Conservation (phyloP, 2,113 vertebrate genomes). For the Lophius piscatorius region DNA sequence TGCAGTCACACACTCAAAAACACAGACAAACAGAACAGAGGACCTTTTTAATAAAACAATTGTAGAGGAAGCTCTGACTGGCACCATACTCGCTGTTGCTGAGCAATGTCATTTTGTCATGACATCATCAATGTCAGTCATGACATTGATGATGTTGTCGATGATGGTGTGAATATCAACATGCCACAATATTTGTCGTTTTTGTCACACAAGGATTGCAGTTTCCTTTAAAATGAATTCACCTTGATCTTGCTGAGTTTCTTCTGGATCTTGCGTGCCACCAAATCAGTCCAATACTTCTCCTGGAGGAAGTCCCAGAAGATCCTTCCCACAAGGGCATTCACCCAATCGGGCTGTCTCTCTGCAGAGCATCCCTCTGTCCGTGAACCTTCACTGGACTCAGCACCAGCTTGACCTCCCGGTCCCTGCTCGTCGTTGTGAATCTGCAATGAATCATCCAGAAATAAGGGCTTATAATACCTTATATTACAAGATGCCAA, state of each 20-base stretch:
- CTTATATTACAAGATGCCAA: background rate
- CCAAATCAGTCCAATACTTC: conserved; percentile 85
- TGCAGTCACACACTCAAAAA: conserved; percentile 3
- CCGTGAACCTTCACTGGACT: conserved; percentile 17
- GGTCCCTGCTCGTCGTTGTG: conserved; percentile 33
- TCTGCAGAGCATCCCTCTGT: conserved; percentile 22
- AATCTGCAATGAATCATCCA: conserved; percentile 43
- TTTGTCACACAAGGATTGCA: background rate
- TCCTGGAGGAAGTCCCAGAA: conserved; percentile 89
- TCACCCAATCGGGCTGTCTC: conserved; percentile 78
- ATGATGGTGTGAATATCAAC: background rate
- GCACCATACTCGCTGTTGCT: background rate
- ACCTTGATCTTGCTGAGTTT: conserved; percentile 89
- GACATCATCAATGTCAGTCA: no score
- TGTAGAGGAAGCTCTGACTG: conserved; percentile 1
- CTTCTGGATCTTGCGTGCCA: conserved; percentile 88
- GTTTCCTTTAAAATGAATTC: conserved; percentile 28
- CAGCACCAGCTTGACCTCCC: conserved; percentile 38
- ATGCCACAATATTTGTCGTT: no score
- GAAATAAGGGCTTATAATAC: fast-evolving
- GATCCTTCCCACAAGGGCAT: conserved; percentile 83
- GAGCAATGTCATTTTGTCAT: background rate
- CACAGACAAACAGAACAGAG: conserved; percentile 12
- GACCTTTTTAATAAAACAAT: conserved; percentile 15
- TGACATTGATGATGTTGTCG: conserved; percentile 14